Evolutionary conservation across 1,140 invertebrate species (phyloP), one percentile per base, ranked within the genome.

Genomic region (Drosophila ficusphila): DNA sequence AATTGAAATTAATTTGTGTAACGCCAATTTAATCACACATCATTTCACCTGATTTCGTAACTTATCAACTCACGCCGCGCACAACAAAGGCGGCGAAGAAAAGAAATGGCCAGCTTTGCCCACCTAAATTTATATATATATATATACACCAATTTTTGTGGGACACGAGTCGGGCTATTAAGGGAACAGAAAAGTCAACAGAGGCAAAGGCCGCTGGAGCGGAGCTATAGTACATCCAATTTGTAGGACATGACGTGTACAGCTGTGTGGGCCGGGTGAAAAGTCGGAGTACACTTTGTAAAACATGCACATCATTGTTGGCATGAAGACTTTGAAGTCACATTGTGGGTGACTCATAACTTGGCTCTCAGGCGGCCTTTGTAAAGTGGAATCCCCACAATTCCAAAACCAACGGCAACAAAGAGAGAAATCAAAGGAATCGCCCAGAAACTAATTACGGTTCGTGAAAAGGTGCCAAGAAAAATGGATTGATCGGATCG

Each of bases 221-320:
- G 60, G 33, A 60, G 72, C 72, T 61, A n/a, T n/a, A n/a, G n/a
- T 61, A 64, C 71, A 39, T 51, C 51, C 64, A 61, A 58, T 56
- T 85, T 72, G 64, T 57, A 56, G 54, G 42, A 73, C 78, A 56
- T 42, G 62, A 41, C 79, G 54, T 78, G 70, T 79, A 74, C 75
- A 48, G 49, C 31, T 46, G 7, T 36, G 67, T 14, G 68, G 34
- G 27, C 16, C 14, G 38, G 42, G 75, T 33, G 41, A 68, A 54
- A 76, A 65, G 76, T 71, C 79, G 62, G 72, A 85, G 76, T 85
- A 81, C 52, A 74, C 60, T 77, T 86, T 86, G 77, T 86, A 82
- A 74, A 86, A 86, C 81, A 88, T 88, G 77, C 82, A 68, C 82
- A 88, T 86, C 82, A 86, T 88, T 86, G 81, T 86, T 86, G 61